Percentiles rank a stretch among this genome's conserved stretches.
Evolutionary conservation across 2,888 invertebrate species (phyloP).

Genomic region (Antitype chi): DNA sequence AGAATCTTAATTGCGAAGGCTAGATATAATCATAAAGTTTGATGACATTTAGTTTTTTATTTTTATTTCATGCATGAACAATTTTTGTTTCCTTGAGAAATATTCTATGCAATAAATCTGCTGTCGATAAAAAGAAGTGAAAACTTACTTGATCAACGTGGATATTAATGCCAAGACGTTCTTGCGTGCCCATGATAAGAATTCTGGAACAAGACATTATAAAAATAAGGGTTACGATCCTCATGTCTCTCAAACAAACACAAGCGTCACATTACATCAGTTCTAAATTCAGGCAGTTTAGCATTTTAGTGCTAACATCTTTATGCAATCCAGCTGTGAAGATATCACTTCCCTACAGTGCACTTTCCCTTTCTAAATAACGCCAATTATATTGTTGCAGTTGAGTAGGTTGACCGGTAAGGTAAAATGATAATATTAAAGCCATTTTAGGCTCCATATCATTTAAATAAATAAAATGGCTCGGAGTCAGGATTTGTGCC

Average conservation of each 20-base stretch:
- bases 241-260: not conserved
- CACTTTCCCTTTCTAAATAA: not conserved
- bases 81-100: not conserved
- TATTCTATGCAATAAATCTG: not conserved
- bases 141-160: constrained; percentile 95
- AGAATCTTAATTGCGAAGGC: not conserved
- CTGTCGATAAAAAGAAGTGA: not conserved
- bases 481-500: too few species aligned
- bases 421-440: too few species aligned
- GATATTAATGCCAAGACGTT: constrained; percentile 98
- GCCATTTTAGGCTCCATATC: too few species aligned
- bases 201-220: constrained; percentile 92
- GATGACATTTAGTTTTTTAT: not conserved
- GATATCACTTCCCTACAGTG: too few species aligned
- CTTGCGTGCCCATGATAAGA: constrained; percentile 98
- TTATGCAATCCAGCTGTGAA: not conserved
- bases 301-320: constrained; percentile 19
- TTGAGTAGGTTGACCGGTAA: not conserved
- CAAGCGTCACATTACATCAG: constrained; percentile 3
- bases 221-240: not conserved
- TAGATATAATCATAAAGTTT: not conserved
- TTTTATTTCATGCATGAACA: too few species aligned
- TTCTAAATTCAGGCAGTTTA: not conserved
- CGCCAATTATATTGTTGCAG: constrained; percentile 24
- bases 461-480: too few species aligned